A percentile compares a stretch with the other conserved stretches of the same genome.
phyloP scores from a whole-genome alignment of 2,888 invertebrate genomes.

The Agrochola lota region DNA sequence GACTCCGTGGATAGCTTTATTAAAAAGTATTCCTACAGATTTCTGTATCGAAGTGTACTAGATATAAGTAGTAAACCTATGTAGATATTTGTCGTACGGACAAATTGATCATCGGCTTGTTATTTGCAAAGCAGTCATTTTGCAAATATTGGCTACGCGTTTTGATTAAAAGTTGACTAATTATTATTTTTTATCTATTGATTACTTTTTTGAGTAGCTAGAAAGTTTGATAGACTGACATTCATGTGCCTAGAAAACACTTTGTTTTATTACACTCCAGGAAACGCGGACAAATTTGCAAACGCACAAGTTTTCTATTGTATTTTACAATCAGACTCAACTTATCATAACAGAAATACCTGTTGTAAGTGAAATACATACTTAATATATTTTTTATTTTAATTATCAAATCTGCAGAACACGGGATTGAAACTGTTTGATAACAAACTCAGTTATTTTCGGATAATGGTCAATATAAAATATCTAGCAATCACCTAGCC shows the following conservation, averaged over 20 bases:
- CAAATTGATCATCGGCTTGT: background rate
- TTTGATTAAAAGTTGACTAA: background rate
- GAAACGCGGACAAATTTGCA: background rate
- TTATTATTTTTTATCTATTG: background rate
- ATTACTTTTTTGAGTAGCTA: background rate
- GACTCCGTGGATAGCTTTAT: background rate
- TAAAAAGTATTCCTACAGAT: background rate
- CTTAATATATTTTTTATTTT: background rate
- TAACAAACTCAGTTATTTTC: background rate
- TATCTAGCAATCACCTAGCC: background rate
- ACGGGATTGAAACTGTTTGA: background rate
- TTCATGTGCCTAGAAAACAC: background rate
- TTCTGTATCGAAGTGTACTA: background rate
- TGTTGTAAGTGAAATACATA: background rate
- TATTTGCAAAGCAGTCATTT: slow-evolving; percentile 6
- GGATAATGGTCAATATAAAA: background rate
- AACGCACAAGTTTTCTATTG: background rate
- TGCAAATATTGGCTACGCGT: background rate
- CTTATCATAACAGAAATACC: background rate
- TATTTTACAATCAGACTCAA: background rate
- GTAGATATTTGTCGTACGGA: background rate
- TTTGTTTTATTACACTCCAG: background rate
- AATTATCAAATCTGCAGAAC: background rate
- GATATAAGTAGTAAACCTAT: background rate
- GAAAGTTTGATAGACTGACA: background rate